Evolutionary conservation across 2,888 invertebrate genomes (phyloP), one percentile per base, ranked within the genome.

Genomic region (Parthenolecanium corni): DNA sequence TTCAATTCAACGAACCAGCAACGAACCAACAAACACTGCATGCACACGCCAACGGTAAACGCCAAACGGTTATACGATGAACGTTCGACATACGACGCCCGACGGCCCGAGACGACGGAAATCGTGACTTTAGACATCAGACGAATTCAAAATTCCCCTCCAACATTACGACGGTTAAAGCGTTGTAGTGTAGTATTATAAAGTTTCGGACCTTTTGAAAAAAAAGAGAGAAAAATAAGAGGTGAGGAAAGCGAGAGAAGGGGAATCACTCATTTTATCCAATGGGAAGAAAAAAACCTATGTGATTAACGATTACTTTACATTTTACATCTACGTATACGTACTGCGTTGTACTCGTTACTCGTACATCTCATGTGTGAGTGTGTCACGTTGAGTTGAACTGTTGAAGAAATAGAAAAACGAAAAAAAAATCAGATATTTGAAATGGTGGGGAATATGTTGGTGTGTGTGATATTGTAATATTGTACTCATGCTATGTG

Each of bases 251-350:
- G 18, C 25, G 16, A 21, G 16, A 56, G 56, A 25, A 58, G 49
- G n/a, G 57, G 47, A 36, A 58, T 58, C 20, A 58, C 20, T 58
- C 57, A 47, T 58, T 47, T 49, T 14, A 25, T 46, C 57, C 57
- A 58, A 38, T 58, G 20, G 57, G 57, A 58, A n/a, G n/a, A n/a
- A n/a, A n/a, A 42, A 47, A 58, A 21, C 40, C 2, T 36, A 46
- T 21, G 21, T 31, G 47, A 47, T 56, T 57, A 57, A 24, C 23
- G 49, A n/a, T 31, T 44, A n/a, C 31, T 25, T 46, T 31, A 31
- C 52, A 18, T 14, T 31, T n/a, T n/a, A n/a, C n/a, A n/a, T n/a
- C n/a, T n/a, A n/a, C n/a, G n/a, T n/a, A n/a, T n/a, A 9, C 52
- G 52, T 31, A 31, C 31, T 31, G 20, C 38, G 38, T 52, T 49